phyloP scores from a whole-genome alignment of 2,113 vertebrate species.

The Dasyornis broadbenti region DNA sequence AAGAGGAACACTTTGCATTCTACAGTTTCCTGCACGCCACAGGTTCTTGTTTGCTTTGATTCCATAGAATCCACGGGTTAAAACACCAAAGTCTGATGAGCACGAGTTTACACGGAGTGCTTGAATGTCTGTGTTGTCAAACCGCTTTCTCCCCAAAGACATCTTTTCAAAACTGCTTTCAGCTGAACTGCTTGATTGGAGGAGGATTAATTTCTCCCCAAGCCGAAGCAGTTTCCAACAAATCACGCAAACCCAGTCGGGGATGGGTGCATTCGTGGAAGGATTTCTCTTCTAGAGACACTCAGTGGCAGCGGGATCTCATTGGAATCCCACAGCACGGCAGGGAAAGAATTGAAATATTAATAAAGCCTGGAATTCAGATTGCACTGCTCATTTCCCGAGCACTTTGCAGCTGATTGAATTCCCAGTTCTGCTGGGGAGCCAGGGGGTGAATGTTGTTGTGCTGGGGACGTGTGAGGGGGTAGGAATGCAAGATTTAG shows the following conservation, averaged over 20 bases:
- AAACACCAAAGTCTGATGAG: not conserved
- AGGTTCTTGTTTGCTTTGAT: not conserved
- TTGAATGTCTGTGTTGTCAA: not conserved
- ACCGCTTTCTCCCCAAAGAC: not conserved
- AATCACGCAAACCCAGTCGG: not conserved
- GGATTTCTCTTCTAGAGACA: not conserved
- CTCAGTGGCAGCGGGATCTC: not conserved
- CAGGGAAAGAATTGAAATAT: not conserved
- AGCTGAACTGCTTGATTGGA: not conserved
- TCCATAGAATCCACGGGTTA: not conserved
- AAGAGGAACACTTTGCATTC: not conserved
- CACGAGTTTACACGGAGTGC: not conserved
- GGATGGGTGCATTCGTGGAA: not conserved
- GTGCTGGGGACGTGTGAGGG: not conserved
- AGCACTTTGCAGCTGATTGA: not conserved
- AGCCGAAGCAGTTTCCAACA: not conserved
- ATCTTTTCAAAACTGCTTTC: not conserved
- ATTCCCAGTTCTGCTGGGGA: not conserved
- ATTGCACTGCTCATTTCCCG: not conserved
- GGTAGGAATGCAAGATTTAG: not conserved
- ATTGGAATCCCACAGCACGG: not conserved
- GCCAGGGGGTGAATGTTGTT: not conserved
- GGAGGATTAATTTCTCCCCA: not conserved
- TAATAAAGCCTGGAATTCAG: not conserved
- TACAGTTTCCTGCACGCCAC: accelerated